Evolutionary conservation across 2,113 vertebrate species (phyloP), one percentile per base, ranked within the genome.

Genomic region (Lutjanus erythropterus): DNA sequence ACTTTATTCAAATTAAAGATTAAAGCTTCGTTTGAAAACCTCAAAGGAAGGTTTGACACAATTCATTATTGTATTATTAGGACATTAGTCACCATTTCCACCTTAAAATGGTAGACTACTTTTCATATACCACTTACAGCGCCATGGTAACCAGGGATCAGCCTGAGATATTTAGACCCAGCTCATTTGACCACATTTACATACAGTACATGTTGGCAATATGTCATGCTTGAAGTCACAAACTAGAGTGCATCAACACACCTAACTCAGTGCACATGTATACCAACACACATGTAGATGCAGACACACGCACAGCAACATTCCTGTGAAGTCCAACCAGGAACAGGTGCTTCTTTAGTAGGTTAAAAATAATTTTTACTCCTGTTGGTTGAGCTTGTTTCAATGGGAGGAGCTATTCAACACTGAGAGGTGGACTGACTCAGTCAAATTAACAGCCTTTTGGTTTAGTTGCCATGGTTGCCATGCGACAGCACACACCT

Each of bases 401-500:
- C 44, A 35, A 10, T 25, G 65, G 85, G 86, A 64, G 75, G 86
- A 71, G 85, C 71, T 23, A 35, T 5, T 49, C 9, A 69, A 23
- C 62, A 33, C 60, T 0, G 52, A 60, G 76, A 55, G 39, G 58
- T 70, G 87, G 83, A 89, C 71, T 65, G 86, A 86, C 79, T 84
- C 84, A 66, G 56, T 74, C 69, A 82, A 90, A 91, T 88, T 69
- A 87, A 88, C 84, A 81, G 66, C 65, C 70, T 80, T 89, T 88
- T 83, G 71, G 77, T 90, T 84, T 83, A 81, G 81, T 91, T 87
- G 84, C 76, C 50, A 73, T 85, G 71, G 88, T 87, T 91, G 87
- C 92, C 78, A 81, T 72, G 88, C 77, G 19, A 91, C 88, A 82
- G 85, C 89, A 88, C 86, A 89, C 86, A 88, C 89, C 90, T 89